Base-by-base conservation (phyloP, 2,888 invertebrate genomes). In the Amphipoea oculea region DNA sequence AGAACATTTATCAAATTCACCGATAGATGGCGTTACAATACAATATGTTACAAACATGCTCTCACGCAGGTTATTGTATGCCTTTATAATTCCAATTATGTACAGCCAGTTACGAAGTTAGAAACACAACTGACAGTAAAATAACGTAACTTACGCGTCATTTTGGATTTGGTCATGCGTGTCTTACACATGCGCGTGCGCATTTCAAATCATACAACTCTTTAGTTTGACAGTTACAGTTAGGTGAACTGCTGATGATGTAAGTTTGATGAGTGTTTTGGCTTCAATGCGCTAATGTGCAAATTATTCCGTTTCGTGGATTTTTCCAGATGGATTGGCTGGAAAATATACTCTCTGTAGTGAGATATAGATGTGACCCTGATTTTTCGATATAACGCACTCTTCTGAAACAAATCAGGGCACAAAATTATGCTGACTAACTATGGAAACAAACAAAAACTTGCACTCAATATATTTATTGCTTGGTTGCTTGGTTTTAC, bases 131-230 rank as follows among this genome's bases (percentile, higher is more conserved):
- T 69, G 81, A 84, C 81, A 75, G 67, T 7, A 48, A 60, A 79
- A 83, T 79, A 85, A 84, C 80, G 82, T 81, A 85, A 85, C 72
- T 45, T 67, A 57, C 12, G 29, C 71, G 81, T 81, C 66, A 81
- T 84, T 74, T 78, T 60, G 17, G 51, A 76, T 72, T 78, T 77
- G 69, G 60, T 84, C 85, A 73, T 76, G 85, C 78, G 69, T 84
- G 20, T 40, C 74, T 54, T 68, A 72, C 65, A 62, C 51, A 69
- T 77, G 78, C 78, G 78, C 77, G 84, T 67, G 45, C 23, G 76
- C 66, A 76, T 86, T 83, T 74, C 42, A 74, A 74, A 67, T 76
- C 42, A 70, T 76, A 76, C 42, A 54, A 73, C 54, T 83, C 51
- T 79, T 82, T 60, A 70, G 45, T 76, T 74, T 77, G 36, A 69